Evolutionary conservation across 2,797 vertebrate species (phyloP), one percentile per base, ranked within the genome.

Genomic region (Glossophaga mutica): DNA sequence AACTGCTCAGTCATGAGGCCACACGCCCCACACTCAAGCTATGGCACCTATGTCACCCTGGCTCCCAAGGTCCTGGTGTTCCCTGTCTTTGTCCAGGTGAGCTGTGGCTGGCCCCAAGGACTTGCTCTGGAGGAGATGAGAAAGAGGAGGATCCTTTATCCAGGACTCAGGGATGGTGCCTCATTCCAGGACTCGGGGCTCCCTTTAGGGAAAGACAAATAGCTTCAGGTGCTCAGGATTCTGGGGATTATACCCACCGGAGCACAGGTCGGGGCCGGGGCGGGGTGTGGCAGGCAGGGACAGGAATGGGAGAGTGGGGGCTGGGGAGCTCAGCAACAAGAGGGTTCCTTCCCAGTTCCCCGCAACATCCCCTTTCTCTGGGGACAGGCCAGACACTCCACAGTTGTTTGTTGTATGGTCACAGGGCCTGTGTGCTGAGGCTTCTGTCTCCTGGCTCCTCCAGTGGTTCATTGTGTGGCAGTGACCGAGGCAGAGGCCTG

Each of bases 21-120:
- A 0, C 99, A 99, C 62, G 89, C 98, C 37, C 98, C 99, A 0
- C 99, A 99, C 19, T 98, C 97, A 94, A 99, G 99, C 97, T 99
- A 99, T 0, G 99, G 99, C 97, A 98, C 99, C n/a, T 99, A 99
- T 0, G 99, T 99, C 87, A 99, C 99, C 6, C 98, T 99, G 97
- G 99, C 99, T 1, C 99, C 99, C 94, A 99, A 99, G 90, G 99
- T 99, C 96, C 99, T 99, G 71, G 99, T 99, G 91, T 99, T 99
- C 98, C 99, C 99, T 0, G 98, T 99, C 94, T 99, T 99, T 48
- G 99, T 99, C 50, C 99, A 99, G 99, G 99, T 99, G 93, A 97
- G 98, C 76, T n/a, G 34, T 22, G 62, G 37, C 39, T 42, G 1
- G 34, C 32, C 57, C 42, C 71, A 18, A 29, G 71, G 79, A 18